Evolutionary conservation across 2,113 vertebrate genomes (phyloP).

Genomic region (Pelvicachromis taeniatus): DNA sequence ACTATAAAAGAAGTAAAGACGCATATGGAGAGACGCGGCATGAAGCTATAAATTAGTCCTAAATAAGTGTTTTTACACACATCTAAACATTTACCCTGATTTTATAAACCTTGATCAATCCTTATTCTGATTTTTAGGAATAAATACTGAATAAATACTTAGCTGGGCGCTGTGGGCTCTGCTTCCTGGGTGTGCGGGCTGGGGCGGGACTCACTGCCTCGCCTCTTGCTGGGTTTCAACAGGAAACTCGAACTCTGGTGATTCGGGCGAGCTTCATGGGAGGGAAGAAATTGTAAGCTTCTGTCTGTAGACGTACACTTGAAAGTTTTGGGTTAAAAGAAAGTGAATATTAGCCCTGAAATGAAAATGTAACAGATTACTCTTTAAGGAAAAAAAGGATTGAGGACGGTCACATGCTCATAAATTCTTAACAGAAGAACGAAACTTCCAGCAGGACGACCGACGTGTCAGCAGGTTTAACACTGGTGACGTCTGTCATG

Average conservation of each 20-base stretch:
- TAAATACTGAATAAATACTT: neutral
- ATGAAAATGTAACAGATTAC: neutral
- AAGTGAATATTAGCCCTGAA: neutral
- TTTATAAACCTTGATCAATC: neutral
- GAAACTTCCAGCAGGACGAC: neutral
- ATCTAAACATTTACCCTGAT: neutral
- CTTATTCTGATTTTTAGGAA: too few species aligned
- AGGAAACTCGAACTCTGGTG: neutral
- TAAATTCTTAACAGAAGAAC: neutral
- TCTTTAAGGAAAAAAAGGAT: neutral
- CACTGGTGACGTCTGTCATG: neutral
- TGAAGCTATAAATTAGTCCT: neutral
- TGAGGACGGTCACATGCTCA: neutral
- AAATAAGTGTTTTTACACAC: neutral
- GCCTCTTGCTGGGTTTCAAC: too few species aligned
- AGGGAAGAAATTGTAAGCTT: neutral
- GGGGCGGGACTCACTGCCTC: neutral
- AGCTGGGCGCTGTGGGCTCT: neutral
- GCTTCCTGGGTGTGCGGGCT: too few species aligned
- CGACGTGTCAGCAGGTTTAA: neutral
- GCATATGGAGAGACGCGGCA: accelerated
- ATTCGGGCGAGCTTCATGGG: neutral
- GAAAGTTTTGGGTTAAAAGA: neutral
- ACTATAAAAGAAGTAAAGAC: neutral
- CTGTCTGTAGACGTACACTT: neutral